Percentiles rank a stretch among this genome's conserved stretches.
phyloP scores from a whole-genome alignment of 2,113 vertebrate genomes.

The Lophius piscatorius region DNA sequence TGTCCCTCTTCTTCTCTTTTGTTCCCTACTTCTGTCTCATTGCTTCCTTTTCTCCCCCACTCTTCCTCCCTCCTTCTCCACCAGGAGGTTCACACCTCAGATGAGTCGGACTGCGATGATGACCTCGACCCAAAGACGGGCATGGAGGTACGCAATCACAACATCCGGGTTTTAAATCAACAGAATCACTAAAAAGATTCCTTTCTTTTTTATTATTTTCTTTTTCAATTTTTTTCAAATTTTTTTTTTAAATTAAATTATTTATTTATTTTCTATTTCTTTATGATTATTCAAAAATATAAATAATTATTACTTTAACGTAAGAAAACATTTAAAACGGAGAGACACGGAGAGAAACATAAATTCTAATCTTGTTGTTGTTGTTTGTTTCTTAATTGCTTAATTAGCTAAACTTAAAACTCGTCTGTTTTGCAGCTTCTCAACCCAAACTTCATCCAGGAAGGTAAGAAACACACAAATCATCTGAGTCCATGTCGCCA shows the following conservation, averaged over 20 bases:
- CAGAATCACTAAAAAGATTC: no score
- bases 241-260: no score
- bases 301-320: no score
- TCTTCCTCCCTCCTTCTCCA: slow-evolving; percentile 6
- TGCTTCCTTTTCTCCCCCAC: background rate
- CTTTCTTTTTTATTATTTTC: no score
- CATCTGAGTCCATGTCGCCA: background rate
- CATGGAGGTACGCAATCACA: slow-evolving; percentile 99
- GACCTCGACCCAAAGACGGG: slow-evolving; percentile 96
- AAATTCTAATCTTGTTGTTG: no score
- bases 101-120: slow-evolving; percentile 98
- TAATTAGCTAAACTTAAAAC: background rate
- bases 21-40: background rate
- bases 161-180: no score
- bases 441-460: slow-evolving; percentile 99
- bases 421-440: slow-evolving; percentile 85
- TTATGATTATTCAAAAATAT: no score
- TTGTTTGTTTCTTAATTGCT: no score
- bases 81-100: slow-evolving; percentile 95
- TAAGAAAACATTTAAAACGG: no score
- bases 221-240: no score
- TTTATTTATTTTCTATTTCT: no score
- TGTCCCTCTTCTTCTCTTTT: background rate
- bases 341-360: no score
- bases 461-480: slow-evolving; percentile 85